Conservation (phyloP, 2,888 invertebrate genomes). For the Electrophaes corylata region DNA sequence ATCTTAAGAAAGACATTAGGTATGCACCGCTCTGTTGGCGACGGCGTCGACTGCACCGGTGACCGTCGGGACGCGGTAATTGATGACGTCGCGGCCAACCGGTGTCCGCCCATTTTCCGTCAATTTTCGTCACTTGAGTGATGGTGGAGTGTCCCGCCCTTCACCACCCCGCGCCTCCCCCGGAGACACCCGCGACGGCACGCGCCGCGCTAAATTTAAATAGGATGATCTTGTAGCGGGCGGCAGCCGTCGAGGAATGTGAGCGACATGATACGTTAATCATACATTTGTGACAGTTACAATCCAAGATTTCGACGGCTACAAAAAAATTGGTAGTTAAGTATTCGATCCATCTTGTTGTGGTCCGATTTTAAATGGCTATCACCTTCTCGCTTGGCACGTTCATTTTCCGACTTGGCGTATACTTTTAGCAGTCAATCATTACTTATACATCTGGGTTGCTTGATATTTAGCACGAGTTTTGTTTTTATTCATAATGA, state of each 20-base stretch:
- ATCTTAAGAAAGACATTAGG: conserved; percentile 69
- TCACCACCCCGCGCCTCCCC: conserved; percentile 46
- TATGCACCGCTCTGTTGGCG: conserved; percentile 65
- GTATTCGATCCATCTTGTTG: conserved; percentile 39
- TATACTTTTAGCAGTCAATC: neutral
- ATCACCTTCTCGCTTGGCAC: conserved; percentile 6
- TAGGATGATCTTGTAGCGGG: conserved; percentile 80
- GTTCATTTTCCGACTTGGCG: conserved; percentile 3
- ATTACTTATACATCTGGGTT: neutral
- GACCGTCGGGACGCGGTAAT: conserved; percentile 81
- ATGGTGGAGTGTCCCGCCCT: conserved; percentile 80
- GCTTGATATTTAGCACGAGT: no score
- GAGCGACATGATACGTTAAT: conserved; percentile 75
- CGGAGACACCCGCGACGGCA: conserved; percentile 64
- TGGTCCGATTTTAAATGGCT: conserved; percentile 34
- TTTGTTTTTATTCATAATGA: neutral
- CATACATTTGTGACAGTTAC: conserved; percentile 81
- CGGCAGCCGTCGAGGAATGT: conserved; percentile 75
- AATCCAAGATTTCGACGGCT: conserved; percentile 65
- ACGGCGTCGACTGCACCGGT: conserved; percentile 65
- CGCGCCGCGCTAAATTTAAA: conserved; percentile 82
- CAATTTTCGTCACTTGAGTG: conserved; percentile 85
- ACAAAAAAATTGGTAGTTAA: conserved; percentile 56
- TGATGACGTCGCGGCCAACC: conserved; percentile 82
- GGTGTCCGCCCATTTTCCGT: conserved; percentile 84